Conservation (phyloP, 2,888 invertebrate genomes). For the Callimorpha dominula region DNA sequence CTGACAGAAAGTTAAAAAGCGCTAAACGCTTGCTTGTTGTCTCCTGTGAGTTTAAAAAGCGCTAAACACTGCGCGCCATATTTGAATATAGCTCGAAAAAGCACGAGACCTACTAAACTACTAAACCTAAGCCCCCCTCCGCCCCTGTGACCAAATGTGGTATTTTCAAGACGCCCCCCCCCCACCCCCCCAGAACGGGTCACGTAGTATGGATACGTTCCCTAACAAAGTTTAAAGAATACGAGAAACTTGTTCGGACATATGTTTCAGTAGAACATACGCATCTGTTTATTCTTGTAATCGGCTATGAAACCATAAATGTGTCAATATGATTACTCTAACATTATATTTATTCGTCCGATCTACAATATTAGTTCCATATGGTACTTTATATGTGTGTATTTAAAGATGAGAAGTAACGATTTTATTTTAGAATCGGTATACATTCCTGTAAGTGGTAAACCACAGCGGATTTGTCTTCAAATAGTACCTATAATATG, state of each 20-base stretch:
- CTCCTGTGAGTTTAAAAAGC: too few species aligned
- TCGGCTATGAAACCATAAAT: conserved; percentile 39
- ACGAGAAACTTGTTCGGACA: background rate
- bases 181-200: too few species aligned
- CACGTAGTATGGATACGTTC: background rate
- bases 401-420: background rate
- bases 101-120: too few species aligned
- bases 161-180: too few species aligned
- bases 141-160: too few species aligned
- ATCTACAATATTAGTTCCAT: conserved; percentile 39
- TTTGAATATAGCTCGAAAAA: too few species aligned
- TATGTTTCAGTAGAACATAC: conserved; percentile 7
- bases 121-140: too few species aligned
- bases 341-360: conserved; percentile 36
- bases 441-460: background rate
- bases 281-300: conserved; percentile 26
- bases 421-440: background rate
- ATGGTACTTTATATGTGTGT: conserved; percentile 27
- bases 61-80: too few species aligned
- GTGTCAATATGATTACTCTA: conserved; percentile 48
- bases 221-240: background rate
- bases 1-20: too few species aligned
- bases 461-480: background rate
- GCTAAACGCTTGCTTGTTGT: too few species aligned
- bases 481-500: too few species aligned